Evolutionary conservation across 1,140 invertebrate genomes (phyloP).

Genomic region (Drosophila orena): DNA sequence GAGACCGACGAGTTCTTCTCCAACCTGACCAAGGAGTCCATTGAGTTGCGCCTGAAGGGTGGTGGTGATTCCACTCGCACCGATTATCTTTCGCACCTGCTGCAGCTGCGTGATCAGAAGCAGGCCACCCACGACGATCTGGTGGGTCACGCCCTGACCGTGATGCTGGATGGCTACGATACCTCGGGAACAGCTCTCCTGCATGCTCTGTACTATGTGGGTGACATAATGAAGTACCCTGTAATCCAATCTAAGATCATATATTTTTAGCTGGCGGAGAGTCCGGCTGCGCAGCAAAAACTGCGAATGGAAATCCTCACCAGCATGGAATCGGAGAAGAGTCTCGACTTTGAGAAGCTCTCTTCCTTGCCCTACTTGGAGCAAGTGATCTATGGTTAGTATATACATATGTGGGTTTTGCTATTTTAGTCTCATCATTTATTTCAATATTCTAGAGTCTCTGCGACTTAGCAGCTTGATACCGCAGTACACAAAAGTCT

Average conservation of each 20-base stretch:
- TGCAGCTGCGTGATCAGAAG: conserved; percentile 79
- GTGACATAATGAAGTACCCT: neutral
- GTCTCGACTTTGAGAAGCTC: conserved; percentile 55
- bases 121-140: conserved; percentile 87
- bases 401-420: neutral
- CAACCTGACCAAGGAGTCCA: conserved; percentile 63
- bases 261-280: conserved; percentile 57
- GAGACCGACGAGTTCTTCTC: conserved; percentile 80
- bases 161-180: conserved; percentile 88
- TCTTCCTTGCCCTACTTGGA: conserved; percentile 67
- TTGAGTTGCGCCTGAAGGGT: conserved; percentile 81
- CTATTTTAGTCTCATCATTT: neutral
- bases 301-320: conserved; percentile 74
- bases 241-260: neutral
- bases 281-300: conserved; percentile 57
- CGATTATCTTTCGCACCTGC: conserved; percentile 83
- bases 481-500: conserved; percentile 71
- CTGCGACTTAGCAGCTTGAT: conserved; percentile 73
- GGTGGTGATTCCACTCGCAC: conserved; percentile 66
- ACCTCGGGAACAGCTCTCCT: conserved; percentile 82
- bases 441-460: conserved; percentile 52
- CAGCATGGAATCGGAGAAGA: conserved; percentile 6
- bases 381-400: conserved; percentile 71
- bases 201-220: conserved; percentile 74
- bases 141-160: conserved; percentile 86